Conservation (phyloP, 1,140 invertebrate species). For the Stratiolaelaps scimitus region DNA sequence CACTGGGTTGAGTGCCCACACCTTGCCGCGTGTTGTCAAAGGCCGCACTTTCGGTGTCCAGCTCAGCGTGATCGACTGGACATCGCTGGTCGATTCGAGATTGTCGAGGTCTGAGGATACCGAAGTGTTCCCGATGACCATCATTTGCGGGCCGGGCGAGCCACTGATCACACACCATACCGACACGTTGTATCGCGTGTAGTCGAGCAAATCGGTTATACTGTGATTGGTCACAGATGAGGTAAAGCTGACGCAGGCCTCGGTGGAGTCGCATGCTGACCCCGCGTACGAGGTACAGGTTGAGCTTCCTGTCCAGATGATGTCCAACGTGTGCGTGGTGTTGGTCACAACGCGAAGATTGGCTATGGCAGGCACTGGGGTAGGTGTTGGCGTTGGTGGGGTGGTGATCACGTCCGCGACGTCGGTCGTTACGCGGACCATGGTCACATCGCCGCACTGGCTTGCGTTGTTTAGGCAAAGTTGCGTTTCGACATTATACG, state of each 20-base stretch:
- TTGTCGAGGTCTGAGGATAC: neutral
- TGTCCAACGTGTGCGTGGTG: neutral
- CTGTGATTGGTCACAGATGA: neutral
- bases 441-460: neutral
- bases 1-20: conserved; percentile 4
- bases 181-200: conserved; percentile 9
- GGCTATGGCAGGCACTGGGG: neutral
- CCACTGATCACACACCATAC: neutral
- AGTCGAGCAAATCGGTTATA: neutral
- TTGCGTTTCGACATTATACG: neutral
- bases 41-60: neutral
- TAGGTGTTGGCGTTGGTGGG: neutral
- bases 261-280: neutral
- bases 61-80: neutral
- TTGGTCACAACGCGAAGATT: neutral
- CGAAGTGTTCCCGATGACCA: neutral
- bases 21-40: neutral
- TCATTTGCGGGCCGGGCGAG: neutral
- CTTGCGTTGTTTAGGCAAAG: neutral
- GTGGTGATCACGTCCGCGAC: neutral
- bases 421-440: neutral
- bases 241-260: neutral
- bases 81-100: neutral
- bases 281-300: neutral
- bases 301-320: neutral